phyloP scores from a whole-genome alignment of 2,113 vertebrate genomes.

The Formicarius rufipectus region DNA sequence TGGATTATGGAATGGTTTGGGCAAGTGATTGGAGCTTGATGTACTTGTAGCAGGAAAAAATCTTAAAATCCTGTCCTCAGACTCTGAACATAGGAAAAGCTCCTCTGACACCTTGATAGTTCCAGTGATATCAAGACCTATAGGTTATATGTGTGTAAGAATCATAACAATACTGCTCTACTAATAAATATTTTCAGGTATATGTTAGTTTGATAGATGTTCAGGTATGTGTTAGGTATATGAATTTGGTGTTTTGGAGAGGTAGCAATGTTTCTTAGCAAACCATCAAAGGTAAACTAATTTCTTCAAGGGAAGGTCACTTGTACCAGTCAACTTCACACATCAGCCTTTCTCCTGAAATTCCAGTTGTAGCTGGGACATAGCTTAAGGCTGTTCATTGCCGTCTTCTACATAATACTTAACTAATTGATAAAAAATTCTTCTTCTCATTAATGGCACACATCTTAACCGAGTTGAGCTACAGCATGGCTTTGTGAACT shows the following conservation, averaged over 20 bases:
- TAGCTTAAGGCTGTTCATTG: background rate
- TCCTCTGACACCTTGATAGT: background rate
- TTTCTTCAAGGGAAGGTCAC: background rate
- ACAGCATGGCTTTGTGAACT: background rate
- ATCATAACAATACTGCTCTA: background rate
- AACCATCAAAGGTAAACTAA: background rate
- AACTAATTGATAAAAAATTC: background rate
- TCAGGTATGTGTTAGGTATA: background rate
- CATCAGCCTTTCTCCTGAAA: background rate
- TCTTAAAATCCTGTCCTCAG: background rate
- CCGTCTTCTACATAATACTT: background rate
- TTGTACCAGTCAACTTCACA: background rate
- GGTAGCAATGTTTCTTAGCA: background rate
- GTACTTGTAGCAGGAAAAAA: background rate
- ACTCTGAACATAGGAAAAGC: background rate
- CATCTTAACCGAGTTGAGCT: rapidly evolving
- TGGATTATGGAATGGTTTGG: background rate
- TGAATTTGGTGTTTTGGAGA: background rate
- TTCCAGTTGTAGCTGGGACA: background rate
- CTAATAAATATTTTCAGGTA: background rate
- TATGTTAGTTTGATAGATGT: background rate
- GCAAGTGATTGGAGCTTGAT: background rate
- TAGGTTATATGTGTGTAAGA: background rate
- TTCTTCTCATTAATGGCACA: background rate
- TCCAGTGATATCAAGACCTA: background rate